Conservation (phyloP, 2,797 vertebrate genomes). For the Sciurus carolinensis region DNA sequence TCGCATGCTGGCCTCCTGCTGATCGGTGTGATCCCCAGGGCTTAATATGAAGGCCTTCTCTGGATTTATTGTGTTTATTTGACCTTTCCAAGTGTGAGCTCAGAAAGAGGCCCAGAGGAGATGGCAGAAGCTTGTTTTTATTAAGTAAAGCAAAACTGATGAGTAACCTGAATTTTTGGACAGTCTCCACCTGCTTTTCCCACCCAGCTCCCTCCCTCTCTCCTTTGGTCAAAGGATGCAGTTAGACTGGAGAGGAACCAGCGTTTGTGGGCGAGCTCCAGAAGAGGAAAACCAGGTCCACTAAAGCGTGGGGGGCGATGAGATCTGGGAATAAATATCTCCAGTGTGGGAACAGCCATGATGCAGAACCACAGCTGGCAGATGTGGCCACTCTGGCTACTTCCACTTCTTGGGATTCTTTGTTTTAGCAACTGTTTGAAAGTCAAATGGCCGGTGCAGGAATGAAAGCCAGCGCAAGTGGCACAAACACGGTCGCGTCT, state of each 20-base stretch:
- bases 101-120: constrained; percentile 70
- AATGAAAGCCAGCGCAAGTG: background rate
- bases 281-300: background rate
- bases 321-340: background rate
- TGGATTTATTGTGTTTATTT: constrained; percentile 69
- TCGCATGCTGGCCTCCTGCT: constrained; percentile 40
- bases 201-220: background rate
- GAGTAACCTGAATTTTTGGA: constrained; percentile 73
- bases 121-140: constrained; percentile 75
- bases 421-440: constrained; percentile 41
- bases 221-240: constrained; percentile 34
- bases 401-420: background rate
- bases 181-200: constrained; percentile 43
- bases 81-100: constrained; percentile 80
- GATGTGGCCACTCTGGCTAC: background rate
- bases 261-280: background rate
- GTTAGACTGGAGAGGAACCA: constrained; percentile 5
- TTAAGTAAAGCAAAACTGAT: constrained; percentile 70
- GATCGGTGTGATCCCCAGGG: background rate
- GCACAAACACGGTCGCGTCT: background rate
- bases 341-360: background rate
- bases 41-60: constrained; percentile 13
- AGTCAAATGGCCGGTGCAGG: background rate
- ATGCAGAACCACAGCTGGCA: background rate
- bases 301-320: background rate